Evolutionary conservation across 2,113 vertebrate species (phyloP).

Genomic region (Ahaetulla prasina): DNA sequence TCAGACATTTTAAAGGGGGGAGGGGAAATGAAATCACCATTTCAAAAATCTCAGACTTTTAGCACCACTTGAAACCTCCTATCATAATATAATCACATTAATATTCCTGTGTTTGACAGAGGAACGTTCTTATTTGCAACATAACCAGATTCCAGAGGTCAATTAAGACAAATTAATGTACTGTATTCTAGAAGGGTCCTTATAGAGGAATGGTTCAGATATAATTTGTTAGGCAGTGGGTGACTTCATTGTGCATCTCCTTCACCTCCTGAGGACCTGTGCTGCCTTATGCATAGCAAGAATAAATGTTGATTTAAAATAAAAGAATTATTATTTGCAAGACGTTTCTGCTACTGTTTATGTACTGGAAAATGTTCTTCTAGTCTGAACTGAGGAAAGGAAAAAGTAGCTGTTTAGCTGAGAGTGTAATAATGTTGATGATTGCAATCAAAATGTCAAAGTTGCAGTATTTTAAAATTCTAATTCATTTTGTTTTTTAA

Average conservation of each 20-base stretch:
- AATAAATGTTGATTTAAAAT: background rate
- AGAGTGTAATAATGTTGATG: background rate
- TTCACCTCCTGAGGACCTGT: background rate
- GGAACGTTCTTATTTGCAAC: background rate
- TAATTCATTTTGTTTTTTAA: background rate
- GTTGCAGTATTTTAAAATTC: background rate
- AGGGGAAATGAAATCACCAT: background rate
- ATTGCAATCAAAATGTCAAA: background rate
- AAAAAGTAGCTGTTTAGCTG: background rate
- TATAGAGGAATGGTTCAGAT: background rate
- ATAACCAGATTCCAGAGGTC: background rate
- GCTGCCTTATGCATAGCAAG: background rate
- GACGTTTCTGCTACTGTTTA: background rate
- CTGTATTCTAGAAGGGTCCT: background rate
- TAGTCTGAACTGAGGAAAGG: background rate
- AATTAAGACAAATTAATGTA: background rate
- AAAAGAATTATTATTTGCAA: background rate
- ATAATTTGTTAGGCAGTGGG: background rate
- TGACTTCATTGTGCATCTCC: background rate
- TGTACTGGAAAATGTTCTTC: background rate
- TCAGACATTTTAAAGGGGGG: background rate
- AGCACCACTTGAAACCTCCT: background rate
- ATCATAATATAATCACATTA: background rate
- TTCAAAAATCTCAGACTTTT: background rate
- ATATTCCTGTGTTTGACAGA: background rate